Evolutionary conservation across 1,140 invertebrate genomes (phyloP), one percentile per base, ranked within the genome.

Genomic region (Mycetomoellerius zeteki): DNA sequence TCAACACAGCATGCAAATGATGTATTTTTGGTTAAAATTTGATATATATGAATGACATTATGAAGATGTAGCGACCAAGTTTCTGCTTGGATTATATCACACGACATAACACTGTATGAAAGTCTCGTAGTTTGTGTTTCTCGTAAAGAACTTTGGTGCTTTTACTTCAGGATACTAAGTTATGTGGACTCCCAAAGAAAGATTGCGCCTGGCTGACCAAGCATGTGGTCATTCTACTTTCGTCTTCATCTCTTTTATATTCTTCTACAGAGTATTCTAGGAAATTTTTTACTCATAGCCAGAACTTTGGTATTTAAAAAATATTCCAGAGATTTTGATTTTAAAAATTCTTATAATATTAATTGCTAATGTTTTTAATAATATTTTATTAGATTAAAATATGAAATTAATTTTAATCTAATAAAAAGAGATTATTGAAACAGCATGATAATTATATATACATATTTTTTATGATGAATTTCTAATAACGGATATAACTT

Each of bases 151-250:
- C 21, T 81, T 77, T 27, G 75, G 37, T 47, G 7, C 47, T 16
- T 54, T 19, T 16, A 24, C 47, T 54, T 67, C 21, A 60, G 30
- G 6, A 2, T 16, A 50, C 21, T 65, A 21, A 54, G 71, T 81
- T 81, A 81, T 52, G 30, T 37, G 21, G 14, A 54, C 10, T 81
- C 52, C 1, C 8, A 19, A 67, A 71, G 77, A 81, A 37, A 81
- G 33, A 71, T 71, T 54, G 30, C 50, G 33, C 77, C 47, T 33
- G 47, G 14, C 77, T 81, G 64, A 81, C 77, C 77, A 81, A 69
- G 77, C 64, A 71, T 71, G 21, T 37, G 77, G 65, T 54, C 16
- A 67, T 24, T 71, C 47, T 54, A 81, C 64, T 81, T 54, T 0
- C 27, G 8, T 33, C 14, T 69, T n/a, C 43, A 14, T 33, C 14